Conservation (phyloP, 1,140 invertebrate species). For the Limonius californicus region DNA sequence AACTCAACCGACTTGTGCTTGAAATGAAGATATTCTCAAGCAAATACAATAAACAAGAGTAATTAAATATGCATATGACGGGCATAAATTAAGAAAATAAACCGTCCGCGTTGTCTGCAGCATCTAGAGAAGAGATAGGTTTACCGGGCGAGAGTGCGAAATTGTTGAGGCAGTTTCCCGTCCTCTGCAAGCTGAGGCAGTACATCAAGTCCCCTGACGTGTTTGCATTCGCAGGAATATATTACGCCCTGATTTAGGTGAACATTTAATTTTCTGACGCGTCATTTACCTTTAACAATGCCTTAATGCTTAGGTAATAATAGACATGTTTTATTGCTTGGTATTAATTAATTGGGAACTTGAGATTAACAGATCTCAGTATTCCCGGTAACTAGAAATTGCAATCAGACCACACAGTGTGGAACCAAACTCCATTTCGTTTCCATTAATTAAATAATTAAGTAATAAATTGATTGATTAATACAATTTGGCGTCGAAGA, state of each 20-base stretch:
- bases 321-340: neutral
- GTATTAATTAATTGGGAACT: too few relatives aligned
- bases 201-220: slow-evolving; percentile 1
- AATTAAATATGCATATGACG: slow-evolving; percentile 7
- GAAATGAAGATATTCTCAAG: neutral
- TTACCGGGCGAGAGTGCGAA: neutral
- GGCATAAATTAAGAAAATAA: slow-evolving; percentile 3
- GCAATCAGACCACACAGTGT: too few relatives aligned
- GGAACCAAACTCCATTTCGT: too few relatives aligned
- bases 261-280: slow-evolving; percentile 14
- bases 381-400: too few relatives aligned
- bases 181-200: neutral
- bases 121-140: neutral
- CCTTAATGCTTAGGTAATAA: neutral
- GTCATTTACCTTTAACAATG: slow-evolving; percentile 4
- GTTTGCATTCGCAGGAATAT: slow-evolving; percentile 13
- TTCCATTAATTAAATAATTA: too few relatives aligned
- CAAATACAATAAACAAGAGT: neutral
- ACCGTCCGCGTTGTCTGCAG: neutral
- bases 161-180: neutral
- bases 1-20: neutral
- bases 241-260: slow-evolving; percentile 1
- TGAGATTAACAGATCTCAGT: too few relatives aligned
- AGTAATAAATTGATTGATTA: too few relatives aligned
- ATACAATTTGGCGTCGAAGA: too few relatives aligned